Conservation (phyloP, 92 coral and sea anemone species). For the Pocillopora meandrina region DNA sequence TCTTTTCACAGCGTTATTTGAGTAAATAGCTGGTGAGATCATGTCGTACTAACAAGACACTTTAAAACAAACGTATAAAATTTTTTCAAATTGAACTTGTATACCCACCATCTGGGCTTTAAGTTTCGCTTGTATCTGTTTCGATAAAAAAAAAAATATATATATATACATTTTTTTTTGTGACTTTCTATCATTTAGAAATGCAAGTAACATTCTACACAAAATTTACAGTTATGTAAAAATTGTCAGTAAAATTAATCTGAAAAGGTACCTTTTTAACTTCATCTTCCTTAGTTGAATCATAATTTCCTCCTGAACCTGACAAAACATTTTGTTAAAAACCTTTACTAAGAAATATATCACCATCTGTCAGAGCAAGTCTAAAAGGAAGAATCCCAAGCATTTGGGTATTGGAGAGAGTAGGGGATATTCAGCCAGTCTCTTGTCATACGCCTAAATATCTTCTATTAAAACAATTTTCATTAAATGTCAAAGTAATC, state of each 20-base stretch:
- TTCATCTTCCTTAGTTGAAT: conserved; percentile 77
- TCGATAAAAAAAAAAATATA: neutral
- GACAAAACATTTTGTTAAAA: neutral
- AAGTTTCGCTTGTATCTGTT: conserved; percentile 83
- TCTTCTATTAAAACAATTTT: too few species aligned
- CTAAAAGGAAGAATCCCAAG: neutral
- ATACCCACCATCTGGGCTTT: conserved; percentile 85
- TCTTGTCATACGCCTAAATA: too few species aligned
- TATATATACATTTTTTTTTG: too few species aligned
- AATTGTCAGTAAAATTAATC: neutral
- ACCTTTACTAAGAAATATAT: neutral
- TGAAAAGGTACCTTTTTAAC: conserved; percentile 54
- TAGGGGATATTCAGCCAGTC: too few species aligned
- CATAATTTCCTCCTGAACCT: conserved; percentile 82
- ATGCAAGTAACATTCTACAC: neutral
- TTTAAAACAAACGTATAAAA: neutral
- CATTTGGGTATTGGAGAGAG: too few species aligned
- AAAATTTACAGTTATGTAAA: neutral
- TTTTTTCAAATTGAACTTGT: neutral
- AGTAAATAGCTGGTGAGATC: too few species aligned
- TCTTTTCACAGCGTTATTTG: too few species aligned
- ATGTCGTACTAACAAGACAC: neutral
- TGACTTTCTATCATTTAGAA: neutral
- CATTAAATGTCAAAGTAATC: too few species aligned
- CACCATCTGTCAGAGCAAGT: neutral